phyloP scores from a whole-genome alignment of 2,113 vertebrate species.

The Syngnathus scovelli region DNA sequence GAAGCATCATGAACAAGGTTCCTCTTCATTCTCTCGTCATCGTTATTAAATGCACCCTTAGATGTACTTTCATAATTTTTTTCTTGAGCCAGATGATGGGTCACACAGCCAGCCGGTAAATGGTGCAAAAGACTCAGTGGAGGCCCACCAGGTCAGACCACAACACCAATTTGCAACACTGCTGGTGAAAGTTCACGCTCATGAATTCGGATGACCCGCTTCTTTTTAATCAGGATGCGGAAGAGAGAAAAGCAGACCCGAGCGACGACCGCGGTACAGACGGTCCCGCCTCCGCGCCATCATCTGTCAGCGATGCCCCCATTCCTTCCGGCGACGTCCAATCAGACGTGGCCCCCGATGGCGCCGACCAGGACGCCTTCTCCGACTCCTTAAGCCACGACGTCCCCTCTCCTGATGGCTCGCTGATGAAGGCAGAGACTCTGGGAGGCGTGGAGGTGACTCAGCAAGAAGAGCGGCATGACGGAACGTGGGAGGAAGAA shows the following conservation, averaged over 20 bases:
- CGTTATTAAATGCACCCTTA: neutral
- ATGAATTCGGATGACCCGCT: constrained; percentile 8
- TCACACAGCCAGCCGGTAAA: constrained; percentile 22
- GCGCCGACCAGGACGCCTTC: constrained; percentile 52
- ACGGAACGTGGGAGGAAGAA: constrained; percentile 17
- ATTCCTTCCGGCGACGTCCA: constrained; percentile 27
- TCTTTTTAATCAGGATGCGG: constrained; percentile 39
- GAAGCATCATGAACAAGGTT: constrained; percentile 37
- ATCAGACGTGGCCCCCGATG: constrained; percentile 24
- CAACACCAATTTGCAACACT: constrained; percentile 1
- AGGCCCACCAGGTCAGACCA: constrained; percentile 42
- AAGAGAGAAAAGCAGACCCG: constrained; percentile 26
- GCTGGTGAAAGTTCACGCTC: neutral
- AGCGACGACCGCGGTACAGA: constrained; percentile 23
- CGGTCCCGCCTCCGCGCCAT: neutral
- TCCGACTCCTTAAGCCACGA: constrained; percentile 65
- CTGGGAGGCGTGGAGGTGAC: constrained; percentile 35
- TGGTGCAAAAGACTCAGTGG: constrained; percentile 21
- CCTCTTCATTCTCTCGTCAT: neutral
- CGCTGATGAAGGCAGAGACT: constrained; percentile 47
- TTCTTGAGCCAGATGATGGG: constrained; percentile 19
- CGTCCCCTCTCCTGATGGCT: constrained; percentile 40
- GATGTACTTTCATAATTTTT: neutral
- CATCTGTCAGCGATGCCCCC: constrained; percentile 14
- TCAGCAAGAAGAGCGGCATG: constrained; percentile 31